Evolutionary conservation across 2,797 vertebrate species (phyloP), one percentile per base, ranked within the genome.

Genomic region (Salarias fasciatus): DNA sequence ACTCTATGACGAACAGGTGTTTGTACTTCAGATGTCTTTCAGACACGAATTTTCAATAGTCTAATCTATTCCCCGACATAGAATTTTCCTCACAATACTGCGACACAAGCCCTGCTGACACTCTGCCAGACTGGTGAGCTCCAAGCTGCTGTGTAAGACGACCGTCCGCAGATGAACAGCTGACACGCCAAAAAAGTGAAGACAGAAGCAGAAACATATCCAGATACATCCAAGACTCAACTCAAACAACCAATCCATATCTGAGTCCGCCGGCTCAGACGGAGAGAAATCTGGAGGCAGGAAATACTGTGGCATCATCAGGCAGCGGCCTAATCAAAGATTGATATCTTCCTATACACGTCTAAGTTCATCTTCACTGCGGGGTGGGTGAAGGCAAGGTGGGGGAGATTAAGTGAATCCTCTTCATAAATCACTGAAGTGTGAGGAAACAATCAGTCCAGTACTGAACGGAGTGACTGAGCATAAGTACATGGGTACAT

Each of bases 151-250:
- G 81, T 48, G 66, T 63, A 68, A 76, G 79, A 82, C 74, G 59
- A 54, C 52, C 60, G 55, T 45, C 44, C 13, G 44, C 57, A 37
- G 63, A 77, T 41, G 47, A 82, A 85, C 43, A 63, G 83, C 85
- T 85, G 86, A 87, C 80, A 65, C 47, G 6, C 67, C 76, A 58
- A 35, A 69, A 79, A 80, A 87, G 57, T 73, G 65, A 79, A 61
- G 63, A 73, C 69, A 63, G 69, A 62, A 55, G 74, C 71, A 75
- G 69, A 83, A 83, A 82, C 62, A 55, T 54, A 57, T 75, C 42
- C 79, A 69, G 65, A 73, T 65, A 54, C 61, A 56, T 63, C 61
- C 64, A 42, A 69, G 72, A 50, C 12, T 30, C 77, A 59, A 69
- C 43, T 52, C 51, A 15, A 73, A 56, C 46, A 72, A 37, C 33